A percentile compares a stretch with the other conserved stretches of the same genome.
Conservation (phyloP, 2,888 invertebrate species). For the Drosophila robusta region DNA sequence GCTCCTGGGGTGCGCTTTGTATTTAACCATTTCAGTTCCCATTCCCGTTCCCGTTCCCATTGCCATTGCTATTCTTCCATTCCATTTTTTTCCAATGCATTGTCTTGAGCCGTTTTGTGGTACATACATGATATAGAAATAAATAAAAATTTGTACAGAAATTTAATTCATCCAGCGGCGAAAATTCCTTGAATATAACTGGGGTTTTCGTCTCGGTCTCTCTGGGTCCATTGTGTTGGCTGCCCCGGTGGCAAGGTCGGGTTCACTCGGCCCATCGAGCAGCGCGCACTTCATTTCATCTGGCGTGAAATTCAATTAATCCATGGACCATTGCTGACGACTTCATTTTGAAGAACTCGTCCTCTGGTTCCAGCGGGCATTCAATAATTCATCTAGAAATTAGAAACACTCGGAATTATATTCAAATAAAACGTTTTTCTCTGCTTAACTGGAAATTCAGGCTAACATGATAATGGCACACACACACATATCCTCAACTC, state of each 20-base stretch:
- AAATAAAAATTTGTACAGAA: constrained; percentile 70
- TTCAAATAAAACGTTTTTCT: constrained; percentile 73
- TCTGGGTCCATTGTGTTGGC: constrained; percentile 26
- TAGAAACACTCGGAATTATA: constrained; percentile 78
- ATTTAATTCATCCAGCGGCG: constrained; percentile 49
- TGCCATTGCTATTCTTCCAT: constrained; percentile 29
- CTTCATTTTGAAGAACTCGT: constrained; percentile 66
- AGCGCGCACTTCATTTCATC: constrained; percentile 69
- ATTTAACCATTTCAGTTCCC: constrained; percentile 22
- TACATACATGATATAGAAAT: constrained; percentile 62
- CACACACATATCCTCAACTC: constrained; percentile 17
- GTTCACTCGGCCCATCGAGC: constrained; percentile 36
- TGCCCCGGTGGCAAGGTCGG: constrained; percentile 42
- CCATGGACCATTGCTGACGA: constrained; percentile 77
- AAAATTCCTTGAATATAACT: constrained; percentile 49
- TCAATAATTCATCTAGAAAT: constrained; percentile 63
- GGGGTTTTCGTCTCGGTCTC: constrained; percentile 36
- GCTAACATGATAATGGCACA: constrained; percentile 24
- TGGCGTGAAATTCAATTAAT: constrained; percentile 83
- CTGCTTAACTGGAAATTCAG: constrained; percentile 23
- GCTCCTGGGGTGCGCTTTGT: constrained; percentile 82
- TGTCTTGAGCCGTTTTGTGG: constrained; percentile 76
- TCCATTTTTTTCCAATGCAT: constrained; percentile 36
- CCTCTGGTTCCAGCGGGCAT: constrained; percentile 29
- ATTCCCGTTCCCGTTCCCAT: constrained; percentile 13